Conservation (phyloP, 2,888 invertebrate species). For the Tipula vernalis region DNA sequence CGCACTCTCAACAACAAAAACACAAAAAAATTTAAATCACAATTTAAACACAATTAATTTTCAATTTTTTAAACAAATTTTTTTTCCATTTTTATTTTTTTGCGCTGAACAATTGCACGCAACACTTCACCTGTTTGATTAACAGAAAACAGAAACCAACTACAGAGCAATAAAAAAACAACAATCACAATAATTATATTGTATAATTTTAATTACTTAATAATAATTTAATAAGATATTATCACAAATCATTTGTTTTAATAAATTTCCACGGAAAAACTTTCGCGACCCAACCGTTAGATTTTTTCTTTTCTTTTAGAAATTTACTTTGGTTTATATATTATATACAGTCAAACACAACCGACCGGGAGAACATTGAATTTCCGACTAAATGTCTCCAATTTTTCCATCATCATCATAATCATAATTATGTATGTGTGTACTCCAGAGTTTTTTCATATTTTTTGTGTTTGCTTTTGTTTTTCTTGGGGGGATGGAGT, state of each 20-base stretch:
- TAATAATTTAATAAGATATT: neutral
- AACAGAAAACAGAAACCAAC: neutral
- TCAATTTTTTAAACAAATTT: neutral
- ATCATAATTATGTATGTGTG: neutral
- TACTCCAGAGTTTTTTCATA: neutral
- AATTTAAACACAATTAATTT: neutral
- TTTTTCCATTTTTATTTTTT: neutral
- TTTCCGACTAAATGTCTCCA: neutral
- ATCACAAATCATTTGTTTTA: neutral
- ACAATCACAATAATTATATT: neutral
- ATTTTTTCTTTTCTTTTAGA: neutral
- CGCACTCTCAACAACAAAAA: neutral
- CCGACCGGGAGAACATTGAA: neutral
- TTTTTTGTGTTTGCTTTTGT: too few relatives aligned
- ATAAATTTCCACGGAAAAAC: neutral
- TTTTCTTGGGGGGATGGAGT: neutral
- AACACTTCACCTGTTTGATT: constrained; percentile 4
- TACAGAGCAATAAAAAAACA: neutral
- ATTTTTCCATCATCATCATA: neutral
- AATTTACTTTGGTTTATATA: neutral
- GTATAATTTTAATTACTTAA: neutral
- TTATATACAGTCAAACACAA: neutral
- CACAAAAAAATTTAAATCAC: neutral
- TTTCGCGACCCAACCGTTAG: neutral
- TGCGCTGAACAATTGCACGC: neutral